Evolutionary conservation across 2,888 invertebrate species (phyloP).

Genomic region (Hyalella azteca): DNA sequence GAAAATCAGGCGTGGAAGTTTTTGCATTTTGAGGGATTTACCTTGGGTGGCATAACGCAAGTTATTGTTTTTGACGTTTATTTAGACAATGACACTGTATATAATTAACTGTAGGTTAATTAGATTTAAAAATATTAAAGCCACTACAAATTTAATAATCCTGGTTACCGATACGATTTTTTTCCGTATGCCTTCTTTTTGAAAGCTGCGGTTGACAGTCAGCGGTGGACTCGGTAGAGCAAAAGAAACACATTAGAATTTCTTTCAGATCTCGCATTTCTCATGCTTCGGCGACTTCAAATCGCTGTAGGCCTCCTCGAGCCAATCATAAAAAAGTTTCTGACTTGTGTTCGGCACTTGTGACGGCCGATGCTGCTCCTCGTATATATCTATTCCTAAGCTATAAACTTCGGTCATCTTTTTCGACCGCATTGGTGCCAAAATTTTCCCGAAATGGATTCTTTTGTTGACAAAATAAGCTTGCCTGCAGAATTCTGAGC

Average conservation of each 20-base stretch:
- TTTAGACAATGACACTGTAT: no score
- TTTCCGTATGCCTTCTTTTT: no score
- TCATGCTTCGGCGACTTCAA: slow-evolving; percentile 6
- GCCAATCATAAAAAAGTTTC: slow-evolving; percentile 16
- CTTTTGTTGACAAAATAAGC: slow-evolving; percentile 32
- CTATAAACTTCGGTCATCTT: slow-evolving; percentile 7
- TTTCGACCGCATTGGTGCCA: not conserved
- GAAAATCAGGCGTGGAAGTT: no score
- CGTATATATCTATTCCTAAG: slow-evolving; percentile 12
- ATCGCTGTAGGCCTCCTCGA: not conserved
- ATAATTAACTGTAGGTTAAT: no score
- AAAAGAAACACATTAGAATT: not conserved
- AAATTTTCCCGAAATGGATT: slow-evolving; percentile 28
- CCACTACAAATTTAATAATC: no score
- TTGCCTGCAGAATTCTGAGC: not conserved
- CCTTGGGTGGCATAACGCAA: no score
- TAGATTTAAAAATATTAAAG: no score
- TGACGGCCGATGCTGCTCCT: not conserved
- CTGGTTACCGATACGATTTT: no score
- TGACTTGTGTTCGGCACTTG: slow-evolving; percentile 5
- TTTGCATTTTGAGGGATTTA: no score
- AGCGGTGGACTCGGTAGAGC: no score
- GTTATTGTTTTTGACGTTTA: no score
- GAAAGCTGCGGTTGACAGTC: no score
- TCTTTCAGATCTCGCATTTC: not conserved